phyloP scores from a whole-genome alignment of 2,113 vertebrate species.

The Hylia prasina region DNA sequence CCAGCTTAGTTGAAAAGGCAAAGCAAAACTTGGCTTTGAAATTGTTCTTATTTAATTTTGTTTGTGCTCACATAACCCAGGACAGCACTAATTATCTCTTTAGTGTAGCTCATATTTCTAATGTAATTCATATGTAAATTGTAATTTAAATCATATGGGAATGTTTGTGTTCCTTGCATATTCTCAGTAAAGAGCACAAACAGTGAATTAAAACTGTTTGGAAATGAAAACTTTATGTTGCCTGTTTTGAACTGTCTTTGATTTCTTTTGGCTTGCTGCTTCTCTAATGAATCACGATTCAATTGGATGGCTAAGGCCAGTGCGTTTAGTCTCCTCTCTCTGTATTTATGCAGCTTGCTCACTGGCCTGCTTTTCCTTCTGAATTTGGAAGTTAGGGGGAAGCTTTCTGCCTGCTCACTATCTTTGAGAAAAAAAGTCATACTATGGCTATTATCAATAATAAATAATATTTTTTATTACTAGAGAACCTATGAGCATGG shows the following conservation, averaged over 20 bases:
- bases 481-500: fast-evolving
- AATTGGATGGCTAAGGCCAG: conserved; percentile 1
- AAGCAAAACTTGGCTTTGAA: conserved; percentile 80
- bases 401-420: not conserved
- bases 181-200: conserved; percentile 70
- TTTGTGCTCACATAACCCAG: conserved; percentile 75
- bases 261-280: conserved; percentile 63
- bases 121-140: conserved; percentile 83
- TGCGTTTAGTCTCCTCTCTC: not conserved
- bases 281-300: conserved; percentile 9
- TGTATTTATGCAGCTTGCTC: not conserved
- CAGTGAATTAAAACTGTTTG: conserved; percentile 70
- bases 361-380: not conserved
- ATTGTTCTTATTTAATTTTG: conserved; percentile 80
- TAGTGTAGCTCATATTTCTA: conserved; percentile 80
- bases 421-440: not conserved
- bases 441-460: not conserved
- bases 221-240: conserved; percentile 73
- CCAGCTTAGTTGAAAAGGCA: conserved; percentile 73
- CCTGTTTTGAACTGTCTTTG: conserved; percentile 65
- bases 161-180: conserved; percentile 74
- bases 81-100: conserved; percentile 81
- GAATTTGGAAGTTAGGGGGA: not conserved
- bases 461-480: not conserved
- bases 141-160: conserved; percentile 78